phyloP scores from a whole-genome alignment of 1,140 invertebrate genomes.

The Trichonephila inaurata region DNA sequence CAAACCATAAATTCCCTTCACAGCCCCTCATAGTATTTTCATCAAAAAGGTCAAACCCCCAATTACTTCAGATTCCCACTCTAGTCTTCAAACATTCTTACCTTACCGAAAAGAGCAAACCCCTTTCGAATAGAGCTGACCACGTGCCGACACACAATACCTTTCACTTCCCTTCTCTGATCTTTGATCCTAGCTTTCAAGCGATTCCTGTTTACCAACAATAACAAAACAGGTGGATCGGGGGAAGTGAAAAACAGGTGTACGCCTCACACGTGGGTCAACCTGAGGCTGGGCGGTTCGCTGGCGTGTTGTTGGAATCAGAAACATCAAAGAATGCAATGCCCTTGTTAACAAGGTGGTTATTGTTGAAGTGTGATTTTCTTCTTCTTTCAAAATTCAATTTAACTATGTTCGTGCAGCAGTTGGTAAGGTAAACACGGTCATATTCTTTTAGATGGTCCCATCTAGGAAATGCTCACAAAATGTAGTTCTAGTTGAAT shows the following conservation, averaged over 20 bases:
- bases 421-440: too few species aligned
- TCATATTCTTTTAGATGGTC: too few species aligned
- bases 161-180: neutral
- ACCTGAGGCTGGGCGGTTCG: neutral
- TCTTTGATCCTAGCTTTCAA: neutral
- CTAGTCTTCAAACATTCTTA: neutral
- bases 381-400: neutral
- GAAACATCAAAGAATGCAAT: neutral
- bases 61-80: neutral
- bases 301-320: neutral
- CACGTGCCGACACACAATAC: constrained; percentile 3
- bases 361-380: neutral
- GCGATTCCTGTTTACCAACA: constrained; percentile 45
- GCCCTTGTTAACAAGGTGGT: neutral
- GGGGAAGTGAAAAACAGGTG: constrained; percentile 27
- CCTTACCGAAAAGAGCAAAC: neutral
- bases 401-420: neutral
- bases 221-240: constrained; percentile 33
- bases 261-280: neutral
- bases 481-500: too few species aligned
- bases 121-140: neutral
- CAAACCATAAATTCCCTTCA: neutral
- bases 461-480: too few species aligned
- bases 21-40: neutral
- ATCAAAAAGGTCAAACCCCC: neutral